Evolutionary conservation across 2,888 invertebrate genomes (phyloP), one percentile per base, ranked within the genome.

Genomic region (Hirtodrosophila duncani): DNA sequence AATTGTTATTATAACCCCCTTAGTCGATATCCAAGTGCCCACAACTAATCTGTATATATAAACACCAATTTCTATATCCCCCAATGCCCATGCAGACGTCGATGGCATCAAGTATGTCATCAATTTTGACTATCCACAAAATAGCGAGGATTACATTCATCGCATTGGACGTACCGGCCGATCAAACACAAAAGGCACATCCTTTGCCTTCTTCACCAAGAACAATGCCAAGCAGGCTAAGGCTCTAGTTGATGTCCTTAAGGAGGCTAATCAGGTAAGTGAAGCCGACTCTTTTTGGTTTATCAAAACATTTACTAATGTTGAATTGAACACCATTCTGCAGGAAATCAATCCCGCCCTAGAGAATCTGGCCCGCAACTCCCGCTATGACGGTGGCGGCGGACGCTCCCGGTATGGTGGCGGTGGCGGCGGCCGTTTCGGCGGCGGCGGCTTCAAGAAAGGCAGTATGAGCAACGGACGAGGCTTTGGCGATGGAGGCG

Each of bases 31-130:
- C 17, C 21, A n/a, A 11, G n/a, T 13, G 7, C n/a, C 1, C 7
- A 8, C 2, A 4, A 16, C 42, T 60, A 36, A 56, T 42, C 16
- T 42, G 7, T 3, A 2, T 8, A 9, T 8, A 23, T 23, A n/a
- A 20, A 20, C 4, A 20, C 4, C 4, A 20, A 20, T 66, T 26
- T 62, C 7, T 56, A 52, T 17, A 41, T 30, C 39, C 39, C 20
- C 24, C 26, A 13, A 30, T 38, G 9, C 26, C 46, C 23, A 24
- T 57, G 83, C 90, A 97, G 97, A 97, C 92, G 97, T 97, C 84
- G 96, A 96, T 87, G 97, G 97, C 85, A 96, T 98, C 83, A 96
- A 96, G 88, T 96, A 93, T 89, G 97, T 98, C 67, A 95, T 97
- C 86, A 98, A 97, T 89, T 97, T 93, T 89, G 97, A 97, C 89